Percentiles rank a stretch among this genome's conserved stretches.
Evolutionary conservation across 2,113 vertebrate species (phyloP).

Genomic region (Dipodomys spectabilis): DNA sequence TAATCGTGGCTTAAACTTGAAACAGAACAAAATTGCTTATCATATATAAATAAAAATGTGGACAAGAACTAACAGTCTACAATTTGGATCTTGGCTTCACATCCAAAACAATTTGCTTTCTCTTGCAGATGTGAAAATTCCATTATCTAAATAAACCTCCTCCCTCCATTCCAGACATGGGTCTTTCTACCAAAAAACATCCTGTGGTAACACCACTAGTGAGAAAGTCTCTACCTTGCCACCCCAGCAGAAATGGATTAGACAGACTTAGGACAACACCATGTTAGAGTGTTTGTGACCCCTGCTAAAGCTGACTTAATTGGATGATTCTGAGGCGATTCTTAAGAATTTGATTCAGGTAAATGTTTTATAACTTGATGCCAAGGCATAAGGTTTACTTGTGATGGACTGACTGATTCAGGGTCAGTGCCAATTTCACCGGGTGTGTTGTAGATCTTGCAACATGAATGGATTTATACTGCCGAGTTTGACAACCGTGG

Average conservation of each 20-base stretch:
- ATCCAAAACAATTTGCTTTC: conserved; percentile 6
- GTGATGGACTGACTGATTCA: conserved; percentile 29
- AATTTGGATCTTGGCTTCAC: background rate
- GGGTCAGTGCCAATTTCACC: conserved; percentile 48
- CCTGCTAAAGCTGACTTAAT: background rate
- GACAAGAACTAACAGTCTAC: background rate
- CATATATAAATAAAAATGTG: background rate
- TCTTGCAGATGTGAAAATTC: conserved; percentile 1
- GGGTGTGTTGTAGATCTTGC: conserved; percentile 46
- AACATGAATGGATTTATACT: conserved; percentile 61
- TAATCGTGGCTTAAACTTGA: background rate
- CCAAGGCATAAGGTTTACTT: conserved; percentile 6
- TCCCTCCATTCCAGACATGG: background rate
- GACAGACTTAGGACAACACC: background rate
- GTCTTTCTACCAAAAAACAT: background rate
- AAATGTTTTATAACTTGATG: background rate
- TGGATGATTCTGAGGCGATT: background rate
- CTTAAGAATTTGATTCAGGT: background rate
- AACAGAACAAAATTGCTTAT: background rate
- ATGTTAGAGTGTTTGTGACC: background rate
- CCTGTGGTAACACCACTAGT: background rate
- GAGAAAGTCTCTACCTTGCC: background rate
- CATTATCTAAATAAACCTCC: background rate
- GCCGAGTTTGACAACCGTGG: conserved; percentile 55
- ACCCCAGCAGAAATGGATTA: background rate